Evolutionary conservation across 2,888 invertebrate species (phyloP).

Genomic region (Cylloceria caligata): DNA sequence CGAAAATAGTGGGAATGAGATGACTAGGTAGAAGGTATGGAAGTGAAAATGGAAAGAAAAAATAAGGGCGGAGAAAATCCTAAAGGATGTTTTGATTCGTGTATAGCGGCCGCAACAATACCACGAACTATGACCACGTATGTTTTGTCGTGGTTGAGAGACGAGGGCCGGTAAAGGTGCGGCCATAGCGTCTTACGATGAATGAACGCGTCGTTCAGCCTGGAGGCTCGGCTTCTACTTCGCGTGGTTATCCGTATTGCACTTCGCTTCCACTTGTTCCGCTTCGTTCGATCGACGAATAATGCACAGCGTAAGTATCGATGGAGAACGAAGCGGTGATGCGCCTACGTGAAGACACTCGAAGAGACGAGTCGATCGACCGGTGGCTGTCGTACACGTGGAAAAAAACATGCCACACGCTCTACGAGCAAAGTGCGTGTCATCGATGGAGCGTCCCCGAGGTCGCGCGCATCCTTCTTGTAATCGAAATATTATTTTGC

Average conservation of each 20-base stretch:
- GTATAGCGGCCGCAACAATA: constrained; percentile 12
- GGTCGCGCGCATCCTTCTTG: constrained; percentile 55
- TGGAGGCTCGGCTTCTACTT: constrained; percentile 25
- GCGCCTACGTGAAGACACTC: constrained; percentile 73
- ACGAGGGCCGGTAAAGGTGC: constrained; percentile 72
- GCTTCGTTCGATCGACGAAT: constrained; percentile 23
- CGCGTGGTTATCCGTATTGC: constrained; percentile 1
- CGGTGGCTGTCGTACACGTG: neutral
- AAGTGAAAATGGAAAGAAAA: constrained; percentile 12
- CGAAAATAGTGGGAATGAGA: constrained; percentile 35
- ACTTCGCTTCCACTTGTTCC: neutral
- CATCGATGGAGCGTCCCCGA: constrained; percentile 59
- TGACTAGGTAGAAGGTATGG: neutral
- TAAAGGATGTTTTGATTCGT: constrained; percentile 25
- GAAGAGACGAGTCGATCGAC: neutral
- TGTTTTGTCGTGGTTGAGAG: constrained; percentile 49
- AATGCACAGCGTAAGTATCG: constrained; percentile 56
- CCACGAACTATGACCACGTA: constrained; percentile 32
- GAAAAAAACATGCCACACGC: constrained; percentile 5
- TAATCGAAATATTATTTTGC: constrained; percentile 63
- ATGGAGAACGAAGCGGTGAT: constrained; percentile 69
- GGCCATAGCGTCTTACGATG: constrained; percentile 70
- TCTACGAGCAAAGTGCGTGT: constrained; percentile 48
- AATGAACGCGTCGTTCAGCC: constrained; percentile 72
- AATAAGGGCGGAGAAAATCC: constrained; percentile 19